Base-by-base conservation (phyloP, 2,797 vertebrate species). In the Lerista edwardsae region DNA sequence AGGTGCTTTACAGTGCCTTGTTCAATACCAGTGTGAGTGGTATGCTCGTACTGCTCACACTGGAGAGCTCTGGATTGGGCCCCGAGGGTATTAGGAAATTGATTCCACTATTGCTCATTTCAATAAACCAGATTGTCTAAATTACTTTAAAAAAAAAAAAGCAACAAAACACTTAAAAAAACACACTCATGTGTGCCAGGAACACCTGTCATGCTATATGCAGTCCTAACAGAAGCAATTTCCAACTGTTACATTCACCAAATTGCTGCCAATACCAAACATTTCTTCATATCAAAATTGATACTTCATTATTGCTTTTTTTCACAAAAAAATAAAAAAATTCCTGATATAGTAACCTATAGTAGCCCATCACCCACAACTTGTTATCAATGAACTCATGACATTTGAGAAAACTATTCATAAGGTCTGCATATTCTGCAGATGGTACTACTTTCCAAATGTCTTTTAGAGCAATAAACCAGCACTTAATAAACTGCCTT, bases 231-330 rank as follows among this genome's bases (percentile, higher is more conserved):
- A 69, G 64, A 87, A 84, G 85, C 78, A 88, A 89, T 84, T 78
- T 88, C 86, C 65, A 93, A 92, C 81, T 89, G 80, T 83, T 92
- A 79, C 81, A 87, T 94, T 86, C 88, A 87, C 31, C 77, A 86
- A 91, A 82, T 59, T 80, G 4, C 1, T 81, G 34, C 51, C n/a
- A n/a, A 36, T 3, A 61, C 36, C 15, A 71, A 39, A 59, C 6
- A 34, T 29, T 41, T 3, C 4, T 71, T 80, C 34, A 59, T 39
- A 61, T 29, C 17, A 72, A 72, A 41, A n/a, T 67, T 41, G 17
- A 17, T 10, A 64, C 61, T 75, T 67, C 11, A 65, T 44, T 82
- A 91, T 86, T 87, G 21, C 47, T 77, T 36, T 15, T 55, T 55
- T n/a, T n/a, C n/a, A n/a, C n/a, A n/a, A n/a, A n/a, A n/a, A n/a